These are phyloP conservation scores for Hydrocynus forskahlii DNA, from an alignment of 2,797 vertebrate genomes.

Conservation along the genomic window DNA sequence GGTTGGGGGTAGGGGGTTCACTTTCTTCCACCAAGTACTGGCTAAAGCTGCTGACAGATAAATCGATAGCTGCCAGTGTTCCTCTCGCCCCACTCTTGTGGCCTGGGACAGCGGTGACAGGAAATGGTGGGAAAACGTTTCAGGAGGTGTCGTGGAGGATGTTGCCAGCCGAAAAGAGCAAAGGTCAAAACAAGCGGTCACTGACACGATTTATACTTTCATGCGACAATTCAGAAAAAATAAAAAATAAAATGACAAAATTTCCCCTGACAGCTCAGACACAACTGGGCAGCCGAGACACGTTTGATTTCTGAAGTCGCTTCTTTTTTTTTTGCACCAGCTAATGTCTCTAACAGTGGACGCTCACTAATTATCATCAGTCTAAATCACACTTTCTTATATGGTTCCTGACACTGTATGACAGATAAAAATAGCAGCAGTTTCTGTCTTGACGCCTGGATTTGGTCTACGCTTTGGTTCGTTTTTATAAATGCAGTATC, in stretches of 20 bases:
- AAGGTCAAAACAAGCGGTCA: constrained; percentile 20
- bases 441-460: no score
- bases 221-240: neutral
- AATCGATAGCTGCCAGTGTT: constrained; percentile 73
- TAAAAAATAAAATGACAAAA: neutral
- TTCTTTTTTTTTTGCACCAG: no score
- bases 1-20: neutral
- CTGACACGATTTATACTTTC: neutral
- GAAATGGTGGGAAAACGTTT: constrained; percentile 51
- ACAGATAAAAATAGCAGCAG: no score
- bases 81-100: constrained; percentile 52
- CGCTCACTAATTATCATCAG: neutral
- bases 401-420: no score
- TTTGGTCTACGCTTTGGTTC: no score
- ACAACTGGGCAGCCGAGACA: neutral
- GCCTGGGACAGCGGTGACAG: constrained; percentile 38
- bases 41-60: constrained; percentile 67
- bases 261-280: neutral
- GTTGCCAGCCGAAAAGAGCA: constrained; percentile 21
- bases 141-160: constrained; percentile 30
- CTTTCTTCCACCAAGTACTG: constrained; percentile 39
- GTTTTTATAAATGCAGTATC: no score
- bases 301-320: neutral
- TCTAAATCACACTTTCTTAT: no score
- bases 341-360: neutral